A percentile compares a stretch with the other conserved stretches of the same genome.
These are phyloP conservation scores for Alces alces DNA, from an alignment of 2,113 vertebrate species.

Conservation along the genomic window DNA sequence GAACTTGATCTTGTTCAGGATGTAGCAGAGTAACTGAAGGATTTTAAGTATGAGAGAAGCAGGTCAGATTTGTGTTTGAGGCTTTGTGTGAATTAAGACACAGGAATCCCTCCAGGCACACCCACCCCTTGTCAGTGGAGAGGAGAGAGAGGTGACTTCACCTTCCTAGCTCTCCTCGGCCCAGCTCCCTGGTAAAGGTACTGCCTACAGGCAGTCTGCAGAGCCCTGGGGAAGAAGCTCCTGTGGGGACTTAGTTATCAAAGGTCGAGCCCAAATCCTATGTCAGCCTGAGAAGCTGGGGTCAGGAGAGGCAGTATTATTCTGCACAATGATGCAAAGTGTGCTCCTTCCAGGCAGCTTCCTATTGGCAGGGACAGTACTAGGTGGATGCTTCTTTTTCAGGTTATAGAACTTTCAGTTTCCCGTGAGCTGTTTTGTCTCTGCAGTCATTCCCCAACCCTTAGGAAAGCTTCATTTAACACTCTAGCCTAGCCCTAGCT, in stretches of 20 bases:
- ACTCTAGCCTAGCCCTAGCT: neutral
- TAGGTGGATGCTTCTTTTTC: neutral
- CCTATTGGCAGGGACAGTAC: neutral
- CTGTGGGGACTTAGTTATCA: neutral
- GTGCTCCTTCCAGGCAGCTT: neutral
- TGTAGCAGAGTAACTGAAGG: neutral
- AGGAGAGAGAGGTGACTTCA: neutral
- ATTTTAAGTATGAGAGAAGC: neutral
- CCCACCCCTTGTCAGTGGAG: neutral
- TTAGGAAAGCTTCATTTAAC: neutral
- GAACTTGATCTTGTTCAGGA: neutral
- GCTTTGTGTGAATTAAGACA: neutral
- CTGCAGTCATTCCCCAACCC: neutral
- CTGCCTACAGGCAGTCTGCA: neutral
- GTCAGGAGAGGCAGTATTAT: neutral
- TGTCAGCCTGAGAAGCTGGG: neutral
- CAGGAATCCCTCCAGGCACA: neutral
- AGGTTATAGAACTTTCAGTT: neutral
- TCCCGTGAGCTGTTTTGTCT: neutral
- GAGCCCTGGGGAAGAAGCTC: neutral
- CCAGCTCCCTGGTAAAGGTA: neutral
- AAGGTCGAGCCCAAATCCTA: neutral
- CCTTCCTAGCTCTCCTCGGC: neutral
- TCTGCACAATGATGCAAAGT: neutral
- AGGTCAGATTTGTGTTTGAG: neutral